These are phyloP conservation scores for Trachelus tabidus DNA, from an alignment of 2,888 invertebrate species.

Conservation along the genomic window DNA sequence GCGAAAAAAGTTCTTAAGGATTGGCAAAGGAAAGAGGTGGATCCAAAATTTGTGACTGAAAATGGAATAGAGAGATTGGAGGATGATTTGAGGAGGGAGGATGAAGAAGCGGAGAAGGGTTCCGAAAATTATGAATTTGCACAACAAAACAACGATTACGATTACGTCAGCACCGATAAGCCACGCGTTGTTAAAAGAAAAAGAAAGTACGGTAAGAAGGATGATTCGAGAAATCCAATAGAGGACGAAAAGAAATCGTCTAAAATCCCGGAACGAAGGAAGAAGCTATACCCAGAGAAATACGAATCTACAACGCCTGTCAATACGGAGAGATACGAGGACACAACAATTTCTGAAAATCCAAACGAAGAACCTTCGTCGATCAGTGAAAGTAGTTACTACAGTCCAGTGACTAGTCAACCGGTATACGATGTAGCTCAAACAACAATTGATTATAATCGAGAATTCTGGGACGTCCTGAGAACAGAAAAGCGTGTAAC, in stretches of 20 bases:
- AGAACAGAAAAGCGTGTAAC: background rate
- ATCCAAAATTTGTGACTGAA: slow-evolving; percentile 44
- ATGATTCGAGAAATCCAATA: background rate
- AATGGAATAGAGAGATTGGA: slow-evolving; percentile 46
- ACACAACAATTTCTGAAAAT: background rate
- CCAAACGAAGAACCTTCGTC: slow-evolving; percentile 45
- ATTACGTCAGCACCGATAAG: background rate
- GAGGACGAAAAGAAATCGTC: background rate
- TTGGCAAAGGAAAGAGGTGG: slow-evolving; percentile 52
- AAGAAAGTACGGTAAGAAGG: background rate
- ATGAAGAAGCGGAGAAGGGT: slow-evolving; percentile 35
- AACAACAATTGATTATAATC: background rate
- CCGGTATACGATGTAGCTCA: background rate
- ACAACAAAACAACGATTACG: slow-evolving; percentile 14
- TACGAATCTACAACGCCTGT: slow-evolving; percentile 4
- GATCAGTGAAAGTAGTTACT: slow-evolving; percentile 14
- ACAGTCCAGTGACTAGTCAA: too few species aligned
- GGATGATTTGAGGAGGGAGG: slow-evolving; percentile 45
- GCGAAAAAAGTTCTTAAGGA: slow-evolving; percentile 60
- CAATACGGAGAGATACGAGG: background rate
- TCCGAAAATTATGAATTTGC: slow-evolving; percentile 28
- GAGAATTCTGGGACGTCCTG: background rate
- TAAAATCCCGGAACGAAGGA: background rate
- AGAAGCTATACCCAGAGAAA: background rate
- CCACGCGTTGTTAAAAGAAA: background rate